Percentiles rank a stretch among this genome's conserved stretches.
Evolutionary conservation across 2,888 invertebrate genomes (phyloP).

Genomic region (Pyrocoelia pectoralis): DNA sequence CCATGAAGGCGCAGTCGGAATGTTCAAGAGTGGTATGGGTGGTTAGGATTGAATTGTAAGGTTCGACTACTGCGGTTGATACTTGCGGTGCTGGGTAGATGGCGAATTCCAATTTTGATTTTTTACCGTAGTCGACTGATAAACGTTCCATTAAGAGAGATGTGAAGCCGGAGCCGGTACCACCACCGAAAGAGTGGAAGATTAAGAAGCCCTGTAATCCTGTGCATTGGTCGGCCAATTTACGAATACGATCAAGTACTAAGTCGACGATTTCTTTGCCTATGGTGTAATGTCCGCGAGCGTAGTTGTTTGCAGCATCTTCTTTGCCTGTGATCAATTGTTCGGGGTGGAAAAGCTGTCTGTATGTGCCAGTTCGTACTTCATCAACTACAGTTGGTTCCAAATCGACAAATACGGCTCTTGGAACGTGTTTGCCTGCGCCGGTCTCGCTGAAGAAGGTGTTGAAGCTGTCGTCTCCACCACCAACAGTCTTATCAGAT

Average conservation of each 20-base stretch:
- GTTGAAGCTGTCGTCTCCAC: constrained; percentile 62
- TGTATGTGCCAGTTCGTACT: constrained; percentile 71
- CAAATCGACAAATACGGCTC: constrained; percentile 82
- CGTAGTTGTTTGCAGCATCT: constrained; percentile 87
- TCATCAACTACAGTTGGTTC: constrained; percentile 84
- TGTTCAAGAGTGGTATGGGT: constrained; percentile 70
- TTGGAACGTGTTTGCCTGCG: constrained; percentile 83
- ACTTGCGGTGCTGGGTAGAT: constrained; percentile 39
- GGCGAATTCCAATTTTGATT: constrained; percentile 53
- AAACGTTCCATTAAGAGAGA: constrained; percentile 60
- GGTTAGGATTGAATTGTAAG: constrained; percentile 69
- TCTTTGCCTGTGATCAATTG: constrained; percentile 84
- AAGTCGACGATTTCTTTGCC: constrained; percentile 76
- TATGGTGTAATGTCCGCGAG: constrained; percentile 82
- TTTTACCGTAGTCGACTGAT: constrained; percentile 24
- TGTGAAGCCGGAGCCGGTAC: constrained; percentile 72
- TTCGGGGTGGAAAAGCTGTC: constrained; percentile 79
- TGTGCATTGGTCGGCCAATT: constrained; percentile 70
- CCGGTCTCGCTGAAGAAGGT: constrained; percentile 81
- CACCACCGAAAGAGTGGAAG: constrained; percentile 70
- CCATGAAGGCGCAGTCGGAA: constrained; percentile 70
- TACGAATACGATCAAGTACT: constrained; percentile 72
- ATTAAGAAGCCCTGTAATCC: constrained; percentile 69
- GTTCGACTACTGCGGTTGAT: constrained; percentile 63
- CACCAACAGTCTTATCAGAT: constrained; percentile 57